phyloP scores from a whole-genome alignment of 1,140 invertebrate genomes.

The Drosophila kikkawai region DNA sequence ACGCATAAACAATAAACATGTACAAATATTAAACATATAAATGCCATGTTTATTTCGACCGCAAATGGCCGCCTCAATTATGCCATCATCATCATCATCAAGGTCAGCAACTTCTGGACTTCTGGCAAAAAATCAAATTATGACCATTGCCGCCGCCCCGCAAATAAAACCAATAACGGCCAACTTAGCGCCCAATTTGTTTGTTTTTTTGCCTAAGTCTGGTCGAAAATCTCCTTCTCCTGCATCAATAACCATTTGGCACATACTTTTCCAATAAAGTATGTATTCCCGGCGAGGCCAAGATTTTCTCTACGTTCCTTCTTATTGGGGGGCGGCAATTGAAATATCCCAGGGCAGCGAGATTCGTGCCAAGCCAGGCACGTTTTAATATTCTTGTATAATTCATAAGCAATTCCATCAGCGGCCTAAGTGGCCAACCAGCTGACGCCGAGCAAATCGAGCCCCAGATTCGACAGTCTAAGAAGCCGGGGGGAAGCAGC shows the following conservation, averaged over 20 bases:
- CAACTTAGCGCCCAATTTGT: constrained; percentile 82
- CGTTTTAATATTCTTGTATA: constrained; percentile 85
- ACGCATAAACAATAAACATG: constrained; percentile 61
- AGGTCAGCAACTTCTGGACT: constrained; percentile 61
- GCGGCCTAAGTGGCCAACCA: constrained; percentile 84
- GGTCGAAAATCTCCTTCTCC: background rate
- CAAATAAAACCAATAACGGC: constrained; percentile 72
- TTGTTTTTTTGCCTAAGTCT: constrained; percentile 38
- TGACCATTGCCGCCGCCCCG: constrained; percentile 18
- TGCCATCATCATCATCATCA: constrained; percentile 66
- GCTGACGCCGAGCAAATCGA: constrained; percentile 74
- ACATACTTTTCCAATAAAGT: constrained; percentile 84
- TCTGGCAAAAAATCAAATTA: constrained; percentile 65
- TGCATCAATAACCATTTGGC: constrained; percentile 75
- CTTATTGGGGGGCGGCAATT: constrained; percentile 47
- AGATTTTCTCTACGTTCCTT: constrained; percentile 9
- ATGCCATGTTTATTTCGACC: constrained; percentile 48
- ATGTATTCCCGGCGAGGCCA: constrained; percentile 56
- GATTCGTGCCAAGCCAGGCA: constrained; percentile 45
- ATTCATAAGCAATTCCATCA: constrained; percentile 85
- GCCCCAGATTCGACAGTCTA: constrained; percentile 28
- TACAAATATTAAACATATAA: constrained; percentile 72
- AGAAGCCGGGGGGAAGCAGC: background rate
- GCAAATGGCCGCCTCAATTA: constrained; percentile 56
- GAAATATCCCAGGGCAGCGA: constrained; percentile 53